Conservation (phyloP, 37 sponge, comb jelly and placozoan species). For the Theonella swinhoei region DNA sequence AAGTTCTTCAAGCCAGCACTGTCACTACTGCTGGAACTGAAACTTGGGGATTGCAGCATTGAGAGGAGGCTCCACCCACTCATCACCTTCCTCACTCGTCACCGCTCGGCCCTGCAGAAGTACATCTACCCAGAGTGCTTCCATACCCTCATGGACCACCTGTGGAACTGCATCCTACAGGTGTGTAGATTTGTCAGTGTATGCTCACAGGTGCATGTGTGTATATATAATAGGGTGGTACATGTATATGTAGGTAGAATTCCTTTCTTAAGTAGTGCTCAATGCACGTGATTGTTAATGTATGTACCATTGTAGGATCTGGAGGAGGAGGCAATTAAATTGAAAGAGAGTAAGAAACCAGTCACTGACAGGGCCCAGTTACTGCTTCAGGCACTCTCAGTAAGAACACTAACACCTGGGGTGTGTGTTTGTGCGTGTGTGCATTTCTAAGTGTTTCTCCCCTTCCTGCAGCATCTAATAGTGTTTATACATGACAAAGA, state of each 20-base stretch:
- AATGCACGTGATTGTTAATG: not conserved
- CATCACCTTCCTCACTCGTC: slow-evolving; percentile 47
- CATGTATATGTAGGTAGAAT: not conserved
- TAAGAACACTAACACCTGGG: slow-evolving; percentile 18
- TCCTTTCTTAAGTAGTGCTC: not conserved
- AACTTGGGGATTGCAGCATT: slow-evolving; percentile 45
- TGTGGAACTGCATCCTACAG: slow-evolving; percentile 69
- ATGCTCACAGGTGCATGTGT: slow-evolving; percentile 18
- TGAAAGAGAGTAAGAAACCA: slow-evolving; percentile 38
- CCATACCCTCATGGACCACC: slow-evolving; percentile 19
- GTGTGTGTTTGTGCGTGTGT: not conserved
- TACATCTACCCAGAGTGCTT: slow-evolving; percentile 68
- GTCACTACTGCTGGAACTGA: slow-evolving; percentile 63
- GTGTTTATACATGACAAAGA: slow-evolving; percentile 48
- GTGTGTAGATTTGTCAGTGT: slow-evolving; percentile 12
- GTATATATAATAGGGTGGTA: slow-evolving; percentile 21
- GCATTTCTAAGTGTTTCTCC: not conserved
- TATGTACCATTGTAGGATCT: slow-evolving; percentile 45
- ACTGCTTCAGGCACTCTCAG: slow-evolving; percentile 51
- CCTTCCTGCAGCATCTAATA: slow-evolving; percentile 50
- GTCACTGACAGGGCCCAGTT: slow-evolving; percentile 43
- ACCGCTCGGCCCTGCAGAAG: slow-evolving; percentile 57
- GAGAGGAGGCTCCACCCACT: slow-evolving; percentile 70
- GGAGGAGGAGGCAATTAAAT: slow-evolving; percentile 62
- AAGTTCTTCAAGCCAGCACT: slow-evolving; percentile 68